Percentiles rank a stretch among this genome's conserved stretches.
phyloP scores from a whole-genome alignment of 2,888 invertebrate genomes.

The Pristionchus exspectatus region DNA sequence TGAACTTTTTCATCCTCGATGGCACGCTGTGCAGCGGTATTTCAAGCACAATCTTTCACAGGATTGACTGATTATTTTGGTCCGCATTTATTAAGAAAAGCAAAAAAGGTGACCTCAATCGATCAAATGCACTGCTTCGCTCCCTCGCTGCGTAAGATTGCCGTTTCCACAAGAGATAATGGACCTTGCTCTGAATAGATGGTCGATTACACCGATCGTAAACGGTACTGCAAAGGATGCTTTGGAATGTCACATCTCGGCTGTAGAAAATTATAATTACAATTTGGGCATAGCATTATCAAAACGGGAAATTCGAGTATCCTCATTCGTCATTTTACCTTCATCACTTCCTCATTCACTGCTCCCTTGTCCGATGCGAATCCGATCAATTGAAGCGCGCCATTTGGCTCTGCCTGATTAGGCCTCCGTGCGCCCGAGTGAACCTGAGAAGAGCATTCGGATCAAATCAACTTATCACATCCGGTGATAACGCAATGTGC shows the following conservation, averaged over 20 bases:
- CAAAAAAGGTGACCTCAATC: constrained; percentile 7
- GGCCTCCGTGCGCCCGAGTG: not conserved
- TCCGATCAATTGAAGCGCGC: constrained; percentile 50
- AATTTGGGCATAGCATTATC: too few species aligned
- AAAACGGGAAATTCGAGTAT: too few species aligned
- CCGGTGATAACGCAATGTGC: too few species aligned
- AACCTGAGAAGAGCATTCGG: not conserved
- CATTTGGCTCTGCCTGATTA: not conserved
- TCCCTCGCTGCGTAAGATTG: constrained; percentile 42
- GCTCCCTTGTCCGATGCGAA: constrained; percentile 42
- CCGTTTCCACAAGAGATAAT: constrained; percentile 47
- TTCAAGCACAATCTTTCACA: not conserved
- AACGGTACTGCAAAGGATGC: not conserved
- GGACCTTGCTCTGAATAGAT: constrained; percentile 40
- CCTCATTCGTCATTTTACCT: not conserved
- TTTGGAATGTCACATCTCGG: not conserved
- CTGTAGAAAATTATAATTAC: not conserved
- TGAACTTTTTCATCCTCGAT: too few species aligned
- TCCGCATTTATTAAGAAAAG: not conserved
- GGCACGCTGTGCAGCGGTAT: too few species aligned
- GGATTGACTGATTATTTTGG: not conserved
- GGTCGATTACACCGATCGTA: not conserved
- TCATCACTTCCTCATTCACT: constrained; percentile 52
- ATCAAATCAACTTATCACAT: not conserved
- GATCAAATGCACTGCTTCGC: constrained; percentile 17